Percentiles rank a stretch among this genome's conserved stretches.
phyloP scores from a whole-genome alignment of 2,888 invertebrate species.

The Plemyria rubiginata region DNA sequence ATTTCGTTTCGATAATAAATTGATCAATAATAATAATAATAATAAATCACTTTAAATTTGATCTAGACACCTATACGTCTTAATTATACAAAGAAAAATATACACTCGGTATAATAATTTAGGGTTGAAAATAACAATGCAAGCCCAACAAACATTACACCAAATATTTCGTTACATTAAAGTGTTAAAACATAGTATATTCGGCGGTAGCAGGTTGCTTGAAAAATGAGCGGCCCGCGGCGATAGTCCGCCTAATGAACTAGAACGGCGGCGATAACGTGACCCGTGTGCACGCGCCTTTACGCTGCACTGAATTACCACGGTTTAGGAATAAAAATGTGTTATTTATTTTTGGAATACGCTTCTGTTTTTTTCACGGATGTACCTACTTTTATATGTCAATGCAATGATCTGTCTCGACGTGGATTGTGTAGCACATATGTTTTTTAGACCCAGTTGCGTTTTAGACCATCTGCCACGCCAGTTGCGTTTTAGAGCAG shows the following conservation, averaged over 20 bases:
- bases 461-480: too few species aligned
- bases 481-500: too few species aligned
- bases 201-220: slow-evolving; percentile 51
- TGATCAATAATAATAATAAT: too few species aligned
- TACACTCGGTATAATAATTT: background rate
- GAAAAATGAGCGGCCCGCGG: slow-evolving; percentile 74
- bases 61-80: too few species aligned
- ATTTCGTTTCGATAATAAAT: too few species aligned
- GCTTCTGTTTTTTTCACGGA: background rate
- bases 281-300: slow-evolving; percentile 66
- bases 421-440: too few species aligned
- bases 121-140: background rate
- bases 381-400: too few species aligned
- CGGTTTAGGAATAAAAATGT: slow-evolving; percentile 22
- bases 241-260: slow-evolving; percentile 78
- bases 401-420: too few species aligned
- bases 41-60: too few species aligned
- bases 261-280: slow-evolving; percentile 75
- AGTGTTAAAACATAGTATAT: slow-evolving; percentile 22
- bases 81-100: too few species aligned
- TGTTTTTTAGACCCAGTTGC: too few species aligned
- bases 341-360: slow-evolving; percentile 7
- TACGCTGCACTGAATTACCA: slow-evolving; percentile 45
- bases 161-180: background rate
- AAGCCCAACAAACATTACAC: background rate